Evolutionary conservation across 92 coral and sea anemone species (phyloP).

Genomic region (Montipora capitata): DNA sequence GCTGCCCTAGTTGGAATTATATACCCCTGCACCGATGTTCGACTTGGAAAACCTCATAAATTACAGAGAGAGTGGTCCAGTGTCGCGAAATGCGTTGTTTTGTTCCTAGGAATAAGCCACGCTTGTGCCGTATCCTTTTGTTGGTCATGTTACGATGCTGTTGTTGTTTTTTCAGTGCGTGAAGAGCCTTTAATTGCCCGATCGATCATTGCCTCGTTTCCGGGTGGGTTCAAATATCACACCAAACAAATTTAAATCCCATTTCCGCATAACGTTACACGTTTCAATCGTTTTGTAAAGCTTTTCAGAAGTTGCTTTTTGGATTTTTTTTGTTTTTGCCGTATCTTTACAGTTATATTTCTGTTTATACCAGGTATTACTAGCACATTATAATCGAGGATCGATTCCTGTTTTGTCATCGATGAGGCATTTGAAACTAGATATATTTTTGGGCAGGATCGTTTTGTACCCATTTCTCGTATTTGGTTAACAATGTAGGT

Average conservation of each 20-base stretch:
- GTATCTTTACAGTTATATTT: too few species aligned
- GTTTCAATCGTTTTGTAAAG: too few species aligned
- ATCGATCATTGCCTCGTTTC: conserved; percentile 11
- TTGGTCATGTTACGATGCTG: background rate
- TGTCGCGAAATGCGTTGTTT: conserved; percentile 93
- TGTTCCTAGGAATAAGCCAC: conserved; percentile 97
- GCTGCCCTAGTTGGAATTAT: conserved; percentile 93
- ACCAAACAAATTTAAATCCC: background rate
- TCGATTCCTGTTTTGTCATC: too few species aligned
- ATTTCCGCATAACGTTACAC: background rate
- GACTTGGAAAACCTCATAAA: conserved; percentile 96
- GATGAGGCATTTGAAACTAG: too few species aligned
- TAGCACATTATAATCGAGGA: too few species aligned
- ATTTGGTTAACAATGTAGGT: too few species aligned
- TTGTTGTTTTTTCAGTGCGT: background rate
- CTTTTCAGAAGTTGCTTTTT: too few species aligned
- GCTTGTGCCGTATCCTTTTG: conserved; percentile 99
- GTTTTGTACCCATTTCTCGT: too few species aligned
- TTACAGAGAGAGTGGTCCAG: conserved; percentile 98
- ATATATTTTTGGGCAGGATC: too few species aligned
- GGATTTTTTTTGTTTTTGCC: too few species aligned
- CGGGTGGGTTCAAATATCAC: background rate
- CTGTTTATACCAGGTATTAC: too few species aligned
- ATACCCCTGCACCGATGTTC: conserved; percentile 93
- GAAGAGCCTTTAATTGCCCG: background rate